Conservation (phyloP, 2,888 invertebrate species). For the Acronicta alni region DNA sequence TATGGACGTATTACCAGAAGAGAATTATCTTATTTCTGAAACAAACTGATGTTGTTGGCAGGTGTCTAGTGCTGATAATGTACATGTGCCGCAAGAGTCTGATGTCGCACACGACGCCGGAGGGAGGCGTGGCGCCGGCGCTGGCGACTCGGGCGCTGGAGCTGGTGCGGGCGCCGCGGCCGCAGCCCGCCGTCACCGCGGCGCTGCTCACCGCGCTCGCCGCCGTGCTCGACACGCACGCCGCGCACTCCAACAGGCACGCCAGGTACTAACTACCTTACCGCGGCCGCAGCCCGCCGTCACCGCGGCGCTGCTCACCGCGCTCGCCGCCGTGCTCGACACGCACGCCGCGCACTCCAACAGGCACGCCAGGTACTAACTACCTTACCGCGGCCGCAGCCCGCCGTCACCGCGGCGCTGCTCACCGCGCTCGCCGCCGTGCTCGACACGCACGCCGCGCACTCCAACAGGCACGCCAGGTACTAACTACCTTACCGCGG, state of each 20-base stretch:
- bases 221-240: conserved; percentile 75
- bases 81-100: conserved; percentile 96
- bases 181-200: conserved; percentile 77
- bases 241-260: conserved; percentile 59
- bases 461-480: conserved; percentile 67
- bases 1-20: no score
- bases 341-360: conserved; percentile 63
- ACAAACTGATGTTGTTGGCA: conserved; percentile 64
- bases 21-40: no score
- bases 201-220: conserved; percentile 74
- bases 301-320: conserved; percentile 69
- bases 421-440: conserved; percentile 77
- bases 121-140: conserved; percentile 88
- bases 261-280: no score
- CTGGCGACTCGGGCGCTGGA: conserved; percentile 86
- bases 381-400: conserved; percentile 89
- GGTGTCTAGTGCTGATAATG: conserved; percentile 95
- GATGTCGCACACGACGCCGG: conserved; percentile 81
- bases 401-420: conserved; percentile 67
- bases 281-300: conserved; percentile 86
- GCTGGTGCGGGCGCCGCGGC: conserved; percentile 89
- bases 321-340: conserved; percentile 78
- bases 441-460: conserved; percentile 71
- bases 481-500: no score
- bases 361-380: conserved; percentile 71